Conservation (phyloP, 2,888 invertebrate genomes). For the Coelopa pilipes region DNA sequence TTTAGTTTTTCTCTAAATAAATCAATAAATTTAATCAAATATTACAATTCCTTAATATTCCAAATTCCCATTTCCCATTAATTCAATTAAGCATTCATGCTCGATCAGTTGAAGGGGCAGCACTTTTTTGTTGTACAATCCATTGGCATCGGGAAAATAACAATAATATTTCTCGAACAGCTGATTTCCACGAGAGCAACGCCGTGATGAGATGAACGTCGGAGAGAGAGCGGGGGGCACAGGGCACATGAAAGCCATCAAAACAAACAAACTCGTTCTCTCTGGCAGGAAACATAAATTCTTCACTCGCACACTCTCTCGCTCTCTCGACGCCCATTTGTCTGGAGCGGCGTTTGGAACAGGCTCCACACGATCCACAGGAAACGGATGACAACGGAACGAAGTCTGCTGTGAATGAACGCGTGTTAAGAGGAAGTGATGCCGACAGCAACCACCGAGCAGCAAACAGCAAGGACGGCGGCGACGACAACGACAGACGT, state of each 20-base stretch:
- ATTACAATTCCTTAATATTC: too few relatives aligned
- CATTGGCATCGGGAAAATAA: neutral
- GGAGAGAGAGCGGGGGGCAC: too few relatives aligned
- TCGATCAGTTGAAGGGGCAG: too few relatives aligned
- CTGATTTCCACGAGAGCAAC: neutral
- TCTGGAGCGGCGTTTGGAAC: too few relatives aligned
- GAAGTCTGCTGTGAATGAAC: neutral
- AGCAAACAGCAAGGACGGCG: conserved; percentile 23
- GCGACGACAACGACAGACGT: neutral
- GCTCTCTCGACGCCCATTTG: neutral
- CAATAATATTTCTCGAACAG: conserved; percentile 2
- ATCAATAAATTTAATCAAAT: too few relatives aligned
- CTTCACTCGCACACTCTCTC: neutral
- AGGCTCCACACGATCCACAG: neutral
- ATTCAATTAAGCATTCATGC: too few relatives aligned
- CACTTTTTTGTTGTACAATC: too few relatives aligned
- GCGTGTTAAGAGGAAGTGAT: neutral
- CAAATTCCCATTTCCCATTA: too few relatives aligned
- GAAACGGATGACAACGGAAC: neutral
- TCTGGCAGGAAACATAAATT: neutral
- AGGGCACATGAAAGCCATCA: too few relatives aligned
- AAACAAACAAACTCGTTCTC: neutral
- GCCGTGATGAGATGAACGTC: too few relatives aligned
- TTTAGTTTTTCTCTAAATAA: too few relatives aligned
- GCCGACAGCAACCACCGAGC: conserved; percentile 10